Base-by-base conservation (phyloP, 2,113 vertebrate species). In the Sorex fumeus region DNA sequence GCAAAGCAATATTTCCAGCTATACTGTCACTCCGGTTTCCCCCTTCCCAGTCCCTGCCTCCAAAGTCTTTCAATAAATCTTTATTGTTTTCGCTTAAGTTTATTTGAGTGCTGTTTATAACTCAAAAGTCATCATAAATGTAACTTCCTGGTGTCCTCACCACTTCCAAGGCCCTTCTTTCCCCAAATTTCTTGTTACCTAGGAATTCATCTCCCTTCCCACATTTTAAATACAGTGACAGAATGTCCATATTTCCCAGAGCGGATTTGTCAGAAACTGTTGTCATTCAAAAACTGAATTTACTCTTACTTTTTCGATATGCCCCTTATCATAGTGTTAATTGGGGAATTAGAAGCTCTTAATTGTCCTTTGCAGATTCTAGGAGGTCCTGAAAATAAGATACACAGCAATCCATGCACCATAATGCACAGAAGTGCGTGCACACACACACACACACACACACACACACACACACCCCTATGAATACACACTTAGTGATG, bases 381-480 rank as follows among this genome's bases (percentile, higher is more conserved):
- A 3, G 28, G 57, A 50, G 23, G 25, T 50, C 67, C 43, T 25
- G 12, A 43, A 72, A 45, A 60, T 12, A 69, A 50, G 43, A 75
- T 28, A 40, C 3, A 18, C 27, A 36, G 18, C 1, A 5, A 0
- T 3, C 69, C 15, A 11, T 40, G 15, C 30, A 30, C 60, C 25
- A 23, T 7, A 62, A 23, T 15, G 15, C 60, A 62, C 8, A 70
- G 4, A 8, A 1, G 8, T n/a, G n/a, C n/a, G n/a, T n/a, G n/a
- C 34, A 19, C 8, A 30, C 2, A 45, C 12, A 9, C 43, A 21
- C 34, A 19, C 8, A 30, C 2, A 45, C 12, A 9, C 43, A 21
- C 36, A n/a, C 3, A 8, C 12, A 76, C 1, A 9, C 28, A 15
- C 8, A 10, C 19, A n/a, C 36, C 28, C 0, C 2, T n/a, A 9